Evolutionary conservation across 2,888 invertebrate species (phyloP), one percentile per base, ranked within the genome.

Genomic region (Tetheella fluctuosa): DNA sequence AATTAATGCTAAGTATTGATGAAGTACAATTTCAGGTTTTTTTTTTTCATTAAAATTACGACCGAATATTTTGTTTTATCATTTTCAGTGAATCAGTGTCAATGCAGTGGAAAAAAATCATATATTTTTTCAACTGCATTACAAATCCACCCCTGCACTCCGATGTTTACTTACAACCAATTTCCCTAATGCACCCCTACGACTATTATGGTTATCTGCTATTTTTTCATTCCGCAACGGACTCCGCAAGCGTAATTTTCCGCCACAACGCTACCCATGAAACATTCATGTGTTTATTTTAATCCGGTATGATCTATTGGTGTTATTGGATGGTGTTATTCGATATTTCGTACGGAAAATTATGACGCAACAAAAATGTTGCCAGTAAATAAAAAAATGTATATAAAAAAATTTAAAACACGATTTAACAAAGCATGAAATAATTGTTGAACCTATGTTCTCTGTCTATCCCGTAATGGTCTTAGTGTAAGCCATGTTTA

Each of bases 81-180:
- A n/a, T n/a, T n/a, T n/a, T n/a, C n/a, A n/a, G n/a, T n/a, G n/a
- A n/a, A n/a, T n/a, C n/a, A n/a, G n/a, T n/a, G n/a, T n/a, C n/a
- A n/a, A n/a, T n/a, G n/a, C n/a, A n/a, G n/a, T n/a, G n/a, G n/a
- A n/a, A n/a, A n/a, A n/a, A n/a, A n/a, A n/a, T n/a, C n/a, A n/a
- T n/a, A n/a, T n/a, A n/a, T n/a, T n/a, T n/a, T n/a, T n/a, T n/a
- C 70, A 72, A 69, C 13, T 34, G 13, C 73, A 75, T 74, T 73
- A 64, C 62, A 59, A 68, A 15, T 69, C 52, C 73, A 10, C 54
- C 65, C 65, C 76, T 65, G 65, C 12, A 23, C 4, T 28, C 2
- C 13, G 59, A 67, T 72, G 65, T 67, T 70, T 70, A 65, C 75
- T 73, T 72, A 78, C 78, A 79, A 76, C 73, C 81, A 80, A 81